Base-by-base conservation (phyloP, 2,888 invertebrate genomes). In the Catocala sponsa region DNA sequence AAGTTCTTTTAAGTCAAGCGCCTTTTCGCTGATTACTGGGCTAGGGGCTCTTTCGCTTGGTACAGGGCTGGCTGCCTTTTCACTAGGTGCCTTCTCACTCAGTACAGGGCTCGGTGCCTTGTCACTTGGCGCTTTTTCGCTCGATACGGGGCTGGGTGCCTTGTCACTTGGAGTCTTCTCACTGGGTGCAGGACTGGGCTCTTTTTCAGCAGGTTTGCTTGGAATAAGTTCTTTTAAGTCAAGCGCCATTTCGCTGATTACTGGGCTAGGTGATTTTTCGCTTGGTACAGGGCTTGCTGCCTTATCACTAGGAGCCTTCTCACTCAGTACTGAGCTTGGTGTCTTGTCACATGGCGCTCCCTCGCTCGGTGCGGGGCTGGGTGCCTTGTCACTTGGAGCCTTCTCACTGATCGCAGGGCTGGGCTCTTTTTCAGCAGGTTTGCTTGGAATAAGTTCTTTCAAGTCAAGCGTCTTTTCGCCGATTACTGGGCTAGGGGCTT, bases 91-190 rank as follows among this genome's bases (percentile, higher is more conserved):
- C 5, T 68, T 63, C 12, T 35, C 35, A 4, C 12, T 13, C 9
- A 13, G 15, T 5, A 48, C 41, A 1, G 57, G 32, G 15, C 38
- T 57, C 10, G 9, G 7, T 6, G 42, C 61, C 35, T 65, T 56
- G 5, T 55, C 51, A 15, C 50, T 50, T 55, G 52, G 44, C 1
- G 35, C 58, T 9, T 59, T 51, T 5, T 44, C 48, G 1, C 54
- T 12, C 10, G 10, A n/a, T 6, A 32, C 44, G 4, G 63, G 63
- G 9, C 60, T 70, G 0, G 59, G 6, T 10, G 33, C 49, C 32
- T 65, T 55, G 0, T 60, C 41, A n/a, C 60, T 64, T 5, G n/a
- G 46, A n/a, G 49, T 12, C 10, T 61, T 65, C 0, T 48, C 48
- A 48, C 48, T 48, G 6, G 48, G 48, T 9, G 42, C 52, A 13